Conservation (phyloP, 2,113 vertebrate genomes). For the Tetraodon nigroviridis region DNA sequence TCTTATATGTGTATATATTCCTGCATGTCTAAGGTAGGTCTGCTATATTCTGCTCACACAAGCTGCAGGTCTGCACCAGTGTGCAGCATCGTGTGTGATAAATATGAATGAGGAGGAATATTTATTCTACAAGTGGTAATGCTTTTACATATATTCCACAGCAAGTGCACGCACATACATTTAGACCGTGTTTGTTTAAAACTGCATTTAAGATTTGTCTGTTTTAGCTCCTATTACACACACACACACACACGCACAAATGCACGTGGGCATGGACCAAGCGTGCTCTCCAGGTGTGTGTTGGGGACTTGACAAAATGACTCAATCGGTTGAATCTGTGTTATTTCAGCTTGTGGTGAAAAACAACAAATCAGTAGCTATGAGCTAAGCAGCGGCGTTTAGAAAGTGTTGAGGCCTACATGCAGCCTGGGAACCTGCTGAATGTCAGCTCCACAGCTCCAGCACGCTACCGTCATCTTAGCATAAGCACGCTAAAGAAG, state of each 20-base stretch:
- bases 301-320: not conserved
- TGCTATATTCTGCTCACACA: not conserved
- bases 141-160: not conserved
- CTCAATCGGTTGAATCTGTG: not conserved
- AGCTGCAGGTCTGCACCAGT: not conserved
- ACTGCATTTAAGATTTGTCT: not conserved
- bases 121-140: not conserved
- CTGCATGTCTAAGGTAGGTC: not conserved
- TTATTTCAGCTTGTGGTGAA: not conserved
- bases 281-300: not conserved
- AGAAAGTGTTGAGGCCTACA: constrained; percentile 1
- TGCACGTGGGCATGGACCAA: not conserved
- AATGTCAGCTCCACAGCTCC: not conserved
- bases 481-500: too few relatives aligned
- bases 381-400: not conserved
- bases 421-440: constrained; percentile 2
- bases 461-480: constrained; percentile 18
- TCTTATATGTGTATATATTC: constrained; percentile 1
- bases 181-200: not conserved
- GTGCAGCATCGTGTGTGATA: not conserved
- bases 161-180: not conserved
- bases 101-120: not conserved
- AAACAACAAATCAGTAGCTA: not conserved
- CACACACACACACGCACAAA: too few relatives aligned
- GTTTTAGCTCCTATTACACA: not conserved